Evolutionary conservation across 2,797 vertebrate species (phyloP).

Genomic region (Lepus oiostolus): DNA sequence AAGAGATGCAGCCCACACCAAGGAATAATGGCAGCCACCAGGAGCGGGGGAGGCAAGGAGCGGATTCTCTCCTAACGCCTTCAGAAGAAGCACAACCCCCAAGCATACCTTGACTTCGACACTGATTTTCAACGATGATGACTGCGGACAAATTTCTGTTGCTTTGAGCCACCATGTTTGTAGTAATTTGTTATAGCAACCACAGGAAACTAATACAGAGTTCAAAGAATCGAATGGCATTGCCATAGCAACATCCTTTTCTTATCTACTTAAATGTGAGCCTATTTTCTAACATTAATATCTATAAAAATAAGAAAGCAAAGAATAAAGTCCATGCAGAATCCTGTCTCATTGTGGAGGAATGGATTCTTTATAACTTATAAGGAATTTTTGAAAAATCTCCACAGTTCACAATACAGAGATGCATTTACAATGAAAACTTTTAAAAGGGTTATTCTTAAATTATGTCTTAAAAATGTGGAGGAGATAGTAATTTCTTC

Average conservation of each 20-base stretch:
- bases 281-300: background rate
- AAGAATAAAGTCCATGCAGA: background rate
- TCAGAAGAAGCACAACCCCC: background rate
- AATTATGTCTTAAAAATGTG: background rate
- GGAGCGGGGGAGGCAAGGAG: background rate
- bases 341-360: background rate
- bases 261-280: background rate
- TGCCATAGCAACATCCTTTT: background rate
- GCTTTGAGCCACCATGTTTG: background rate
- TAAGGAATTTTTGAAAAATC: background rate
- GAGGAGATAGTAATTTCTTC: constrained; percentile 34
- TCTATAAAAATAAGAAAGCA: constrained; percentile 5
- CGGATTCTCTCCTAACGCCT: background rate
- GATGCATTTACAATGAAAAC: background rate
- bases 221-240: background rate
- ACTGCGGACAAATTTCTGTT: background rate
- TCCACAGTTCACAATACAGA: background rate
- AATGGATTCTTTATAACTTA: constrained; percentile 23
- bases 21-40: background rate
- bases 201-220: background rate
- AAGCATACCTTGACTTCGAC: background rate
- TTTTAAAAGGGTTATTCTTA: background rate
- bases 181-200: background rate
- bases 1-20: background rate
- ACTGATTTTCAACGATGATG: too few species aligned